Conservation (phyloP, 1,140 invertebrate genomes). For the Thaumetopoea pityocampa region DNA sequence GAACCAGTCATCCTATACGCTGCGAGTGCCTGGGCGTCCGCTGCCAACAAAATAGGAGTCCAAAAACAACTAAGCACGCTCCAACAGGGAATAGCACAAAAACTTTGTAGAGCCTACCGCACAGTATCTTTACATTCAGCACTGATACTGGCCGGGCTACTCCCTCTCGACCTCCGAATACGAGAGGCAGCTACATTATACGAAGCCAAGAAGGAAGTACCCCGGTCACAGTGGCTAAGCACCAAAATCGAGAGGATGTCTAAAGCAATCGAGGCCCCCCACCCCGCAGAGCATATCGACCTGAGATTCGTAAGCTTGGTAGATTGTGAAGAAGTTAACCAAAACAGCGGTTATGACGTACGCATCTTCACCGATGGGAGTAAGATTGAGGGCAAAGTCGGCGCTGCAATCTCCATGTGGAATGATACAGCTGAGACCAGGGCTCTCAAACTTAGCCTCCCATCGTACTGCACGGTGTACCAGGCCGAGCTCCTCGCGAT, state of each 20-base stretch:
- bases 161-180: conserved; percentile 13
- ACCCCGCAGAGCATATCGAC: conserved; percentile 2
- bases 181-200: background rate
- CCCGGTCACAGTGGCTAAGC: background rate
- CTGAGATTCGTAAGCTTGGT: conserved; percentile 2
- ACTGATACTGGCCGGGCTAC: conserved; percentile 12
- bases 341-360: background rate
- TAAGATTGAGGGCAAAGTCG: conserved; percentile 24
- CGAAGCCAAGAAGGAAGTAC: background rate
- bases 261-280: background rate
- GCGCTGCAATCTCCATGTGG: conserved; percentile 18
- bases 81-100: conserved; percentile 7
- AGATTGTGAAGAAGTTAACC: background rate
- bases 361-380: conserved; percentile 22
- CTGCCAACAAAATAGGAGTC: background rate
- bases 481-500: conserved; percentile 22
- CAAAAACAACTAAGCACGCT: background rate
- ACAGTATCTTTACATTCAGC: conserved; percentile 13
- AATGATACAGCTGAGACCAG: conserved; percentile 3
- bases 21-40: background rate
- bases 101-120: conserved; percentile 7
- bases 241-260: conserved; percentile 2
- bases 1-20: background rate
- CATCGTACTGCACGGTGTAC: conserved; percentile 19
- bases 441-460: conserved; percentile 7